phyloP scores from a whole-genome alignment of 2,797 vertebrate species.

The Cirrhinus mrigala region DNA sequence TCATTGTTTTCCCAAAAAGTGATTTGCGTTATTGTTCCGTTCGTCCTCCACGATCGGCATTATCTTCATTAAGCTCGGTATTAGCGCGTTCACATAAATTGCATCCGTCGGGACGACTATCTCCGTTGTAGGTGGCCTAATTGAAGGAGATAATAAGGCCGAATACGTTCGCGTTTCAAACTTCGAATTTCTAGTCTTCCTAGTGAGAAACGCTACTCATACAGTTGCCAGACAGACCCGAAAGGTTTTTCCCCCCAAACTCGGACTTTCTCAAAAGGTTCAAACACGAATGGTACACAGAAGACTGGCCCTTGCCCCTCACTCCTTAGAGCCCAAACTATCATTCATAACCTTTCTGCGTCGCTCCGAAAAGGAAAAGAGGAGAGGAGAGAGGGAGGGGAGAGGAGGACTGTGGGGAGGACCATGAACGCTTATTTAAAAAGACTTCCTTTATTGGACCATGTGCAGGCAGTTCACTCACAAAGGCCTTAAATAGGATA shows the following conservation, averaged over 20 bases:
- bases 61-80: conserved; percentile 37
- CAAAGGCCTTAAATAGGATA: conserved; percentile 99
- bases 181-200: conserved; percentile 37
- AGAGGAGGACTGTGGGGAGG: conserved; percentile 69
- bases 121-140: conserved; percentile 13
- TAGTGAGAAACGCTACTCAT: conserved; percentile 30
- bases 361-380: conserved; percentile 68
- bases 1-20: conserved; percentile 53
- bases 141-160: conserved; percentile 10
- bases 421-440: conserved; percentile 88
- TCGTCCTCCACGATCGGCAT: conserved; percentile 3
- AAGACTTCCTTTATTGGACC: conserved; percentile 90
- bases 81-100: conserved; percentile 23
- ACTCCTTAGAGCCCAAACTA: conserved; percentile 75
- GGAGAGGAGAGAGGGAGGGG: conserved; percentile 66
- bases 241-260: conserved; percentile 67
- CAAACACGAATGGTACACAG: conserved; percentile 81
- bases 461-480: conserved; percentile 92
- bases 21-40: conserved; percentile 38
- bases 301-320: conserved; percentile 80
- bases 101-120: conserved; percentile 3
- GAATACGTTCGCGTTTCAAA: conserved; percentile 41
- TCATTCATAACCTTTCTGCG: conserved; percentile 85
- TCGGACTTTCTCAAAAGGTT: conserved; percentile 79
- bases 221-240: conserved; percentile 53